phyloP scores from a whole-genome alignment of 2,888 invertebrate genomes.

The Cristatella mucedo region DNA sequence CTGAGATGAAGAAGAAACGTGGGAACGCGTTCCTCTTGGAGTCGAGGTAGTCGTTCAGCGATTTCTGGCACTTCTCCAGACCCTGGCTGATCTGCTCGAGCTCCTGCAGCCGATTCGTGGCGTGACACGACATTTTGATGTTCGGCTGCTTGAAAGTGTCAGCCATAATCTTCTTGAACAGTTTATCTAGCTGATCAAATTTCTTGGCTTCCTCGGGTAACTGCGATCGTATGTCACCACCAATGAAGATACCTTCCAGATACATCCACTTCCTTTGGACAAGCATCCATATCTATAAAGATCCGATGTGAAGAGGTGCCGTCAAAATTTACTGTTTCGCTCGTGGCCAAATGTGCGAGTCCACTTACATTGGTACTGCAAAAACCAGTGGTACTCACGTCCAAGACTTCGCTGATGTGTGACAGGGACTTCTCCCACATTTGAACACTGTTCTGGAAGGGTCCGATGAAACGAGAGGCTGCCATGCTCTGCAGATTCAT shows the following conservation, averaged over 20 bases:
- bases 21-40: slow-evolving; percentile 73
- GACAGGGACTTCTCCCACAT: slow-evolving; percentile 68
- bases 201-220: slow-evolving; percentile 74
- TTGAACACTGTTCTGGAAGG: slow-evolving; percentile 64
- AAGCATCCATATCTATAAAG: slow-evolving; percentile 52
- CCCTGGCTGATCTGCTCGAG: slow-evolving; percentile 56
- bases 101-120: slow-evolving; percentile 56
- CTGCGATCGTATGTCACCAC: slow-evolving; percentile 69
- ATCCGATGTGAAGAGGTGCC: slow-evolving; percentile 4
- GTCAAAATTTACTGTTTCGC: no score
- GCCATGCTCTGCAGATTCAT: slow-evolving; percentile 77
- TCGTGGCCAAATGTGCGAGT: no score
- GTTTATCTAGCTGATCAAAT: slow-evolving; percentile 71
- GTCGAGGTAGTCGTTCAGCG: slow-evolving; percentile 72
- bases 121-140: slow-evolving; percentile 58
- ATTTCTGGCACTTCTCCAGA: slow-evolving; percentile 76
- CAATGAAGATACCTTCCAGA: slow-evolving; percentile 76
- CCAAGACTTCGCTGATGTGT: slow-evolving; percentile 65
- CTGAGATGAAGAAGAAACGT: slow-evolving; percentile 80
- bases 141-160: slow-evolving; percentile 63
- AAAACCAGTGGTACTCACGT: slow-evolving; percentile 40
- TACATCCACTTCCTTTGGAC: slow-evolving; percentile 81
- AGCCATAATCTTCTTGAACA: slow-evolving; percentile 66
- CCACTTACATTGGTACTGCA: neutral
- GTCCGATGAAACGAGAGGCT: slow-evolving; percentile 58